phyloP scores from a whole-genome alignment of 2,888 invertebrate species.

The Watsonalla binaria region DNA sequence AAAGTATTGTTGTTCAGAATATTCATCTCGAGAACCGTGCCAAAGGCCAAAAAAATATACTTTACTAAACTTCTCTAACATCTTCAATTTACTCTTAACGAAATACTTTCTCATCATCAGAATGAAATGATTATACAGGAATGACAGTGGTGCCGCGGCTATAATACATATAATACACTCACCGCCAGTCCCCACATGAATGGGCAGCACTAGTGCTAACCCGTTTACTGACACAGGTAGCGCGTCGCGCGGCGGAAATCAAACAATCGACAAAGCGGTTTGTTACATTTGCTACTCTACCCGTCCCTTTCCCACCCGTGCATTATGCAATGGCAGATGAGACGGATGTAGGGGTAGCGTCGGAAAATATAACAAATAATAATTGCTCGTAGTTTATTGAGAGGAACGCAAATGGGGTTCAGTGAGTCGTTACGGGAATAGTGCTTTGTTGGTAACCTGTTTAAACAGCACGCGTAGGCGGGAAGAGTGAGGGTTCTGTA shows the following conservation, averaged over 20 bases:
- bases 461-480: neutral
- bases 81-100: no score
- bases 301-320: conserved; percentile 10
- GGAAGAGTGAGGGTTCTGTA: no score
- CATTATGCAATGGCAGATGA: neutral
- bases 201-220: conserved; percentile 28
- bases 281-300: conserved; percentile 19
- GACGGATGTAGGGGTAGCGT: neutral
- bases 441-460: neutral
- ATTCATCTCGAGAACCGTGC: no score
- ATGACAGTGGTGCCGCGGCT: no score
- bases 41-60: no score
- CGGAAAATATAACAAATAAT: conserved; percentile 18
- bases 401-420: conserved; percentile 1
- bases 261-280: conserved; percentile 48
- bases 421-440: neutral
- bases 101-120: no score
- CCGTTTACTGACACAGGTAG: conserved; percentile 44
- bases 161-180: conserved; percentile 1
- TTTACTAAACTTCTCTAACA: no score
- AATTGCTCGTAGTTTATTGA: conserved; percentile 22
- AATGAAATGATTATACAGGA: no score
- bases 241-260: conserved; percentile 45
- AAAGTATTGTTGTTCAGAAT: no score
- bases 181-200: conserved; percentile 4